These are phyloP conservation scores for Polydesmus complanatus DNA, from an alignment of 2,888 invertebrate species.

Conservation along the genomic window DNA sequence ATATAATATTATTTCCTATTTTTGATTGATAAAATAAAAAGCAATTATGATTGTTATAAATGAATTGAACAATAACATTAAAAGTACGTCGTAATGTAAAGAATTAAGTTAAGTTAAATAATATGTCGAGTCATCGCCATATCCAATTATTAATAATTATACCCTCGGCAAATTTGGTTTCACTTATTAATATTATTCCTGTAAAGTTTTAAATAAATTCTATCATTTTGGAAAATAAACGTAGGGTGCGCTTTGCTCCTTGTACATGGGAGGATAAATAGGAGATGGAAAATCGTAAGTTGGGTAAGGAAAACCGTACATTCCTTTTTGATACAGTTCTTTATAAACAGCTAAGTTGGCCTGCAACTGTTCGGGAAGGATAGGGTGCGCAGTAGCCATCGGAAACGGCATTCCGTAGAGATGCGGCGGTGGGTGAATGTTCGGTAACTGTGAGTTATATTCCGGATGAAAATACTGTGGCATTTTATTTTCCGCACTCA, in stretches of 20 bases:
- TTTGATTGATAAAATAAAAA: no score
- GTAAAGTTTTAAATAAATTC: background rate
- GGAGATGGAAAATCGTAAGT: background rate
- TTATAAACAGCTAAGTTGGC: conserved; percentile 12
- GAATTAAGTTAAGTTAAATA: no score
- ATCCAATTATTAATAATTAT: no score
- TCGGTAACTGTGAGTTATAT: background rate
- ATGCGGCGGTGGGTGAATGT: background rate
- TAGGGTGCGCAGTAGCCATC: background rate
- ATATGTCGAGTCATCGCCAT: no score
- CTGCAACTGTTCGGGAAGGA: conserved; percentile 11
- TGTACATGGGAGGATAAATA: conserved; percentile 3
- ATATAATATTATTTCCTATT: no score
- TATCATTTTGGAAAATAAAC: conserved; percentile 19
- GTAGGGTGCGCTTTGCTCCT: conserved; percentile 14
- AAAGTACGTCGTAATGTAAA: no score
- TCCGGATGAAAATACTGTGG: background rate
- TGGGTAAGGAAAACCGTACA: background rate
- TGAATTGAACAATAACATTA: no score
- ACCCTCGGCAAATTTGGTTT: no score
- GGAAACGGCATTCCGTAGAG: conserved; percentile 4
- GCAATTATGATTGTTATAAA: no score
- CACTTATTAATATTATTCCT: no score
- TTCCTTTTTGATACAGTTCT: conserved; percentile 9
- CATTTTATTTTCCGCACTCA: background rate